Evolutionary conservation across 2,113 vertebrate species (phyloP).

Genomic region (Capricornis sumatraensis): DNA sequence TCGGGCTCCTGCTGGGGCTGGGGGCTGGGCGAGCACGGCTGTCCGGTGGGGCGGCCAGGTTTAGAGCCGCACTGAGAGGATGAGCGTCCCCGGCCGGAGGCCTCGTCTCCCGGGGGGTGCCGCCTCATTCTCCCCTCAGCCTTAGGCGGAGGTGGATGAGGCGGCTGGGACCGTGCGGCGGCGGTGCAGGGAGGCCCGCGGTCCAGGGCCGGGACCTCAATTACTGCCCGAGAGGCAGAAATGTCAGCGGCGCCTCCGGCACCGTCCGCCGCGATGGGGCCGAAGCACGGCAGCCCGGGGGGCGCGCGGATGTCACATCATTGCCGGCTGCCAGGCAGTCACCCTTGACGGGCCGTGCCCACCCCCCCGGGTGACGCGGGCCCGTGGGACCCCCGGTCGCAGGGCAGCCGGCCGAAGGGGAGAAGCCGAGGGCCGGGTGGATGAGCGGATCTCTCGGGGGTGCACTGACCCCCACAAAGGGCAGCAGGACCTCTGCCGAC

Average conservation of each 20-base stretch:
- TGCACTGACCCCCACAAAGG: accelerated
- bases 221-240: conserved; percentile 69
- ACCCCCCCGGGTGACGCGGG: neutral
- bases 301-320: conserved; percentile 75
- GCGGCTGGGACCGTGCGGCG: neutral
- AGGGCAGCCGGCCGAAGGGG: accelerated
- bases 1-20: accelerated
- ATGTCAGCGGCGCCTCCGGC: conserved; percentile 71
- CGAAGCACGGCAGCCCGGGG: conserved; percentile 70
- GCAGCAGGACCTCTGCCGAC: accelerated
- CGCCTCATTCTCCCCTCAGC: neutral
- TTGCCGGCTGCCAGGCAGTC: conserved; percentile 78
- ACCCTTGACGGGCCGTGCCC: conserved; percentile 76
- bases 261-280: conserved; percentile 55
- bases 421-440: neutral
- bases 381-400: accelerated
- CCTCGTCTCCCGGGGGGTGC: neutral
- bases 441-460: accelerated
- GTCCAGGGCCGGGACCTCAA: conserved; percentile 66
- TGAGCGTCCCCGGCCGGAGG: accelerated
- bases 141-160: neutral
- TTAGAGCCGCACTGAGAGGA: neutral
- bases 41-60: neutral
- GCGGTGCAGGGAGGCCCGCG: neutral
- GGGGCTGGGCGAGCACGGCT: accelerated